Base-by-base conservation (phyloP, 2,888 invertebrate species). In the Clepsis dumicolana region DNA sequence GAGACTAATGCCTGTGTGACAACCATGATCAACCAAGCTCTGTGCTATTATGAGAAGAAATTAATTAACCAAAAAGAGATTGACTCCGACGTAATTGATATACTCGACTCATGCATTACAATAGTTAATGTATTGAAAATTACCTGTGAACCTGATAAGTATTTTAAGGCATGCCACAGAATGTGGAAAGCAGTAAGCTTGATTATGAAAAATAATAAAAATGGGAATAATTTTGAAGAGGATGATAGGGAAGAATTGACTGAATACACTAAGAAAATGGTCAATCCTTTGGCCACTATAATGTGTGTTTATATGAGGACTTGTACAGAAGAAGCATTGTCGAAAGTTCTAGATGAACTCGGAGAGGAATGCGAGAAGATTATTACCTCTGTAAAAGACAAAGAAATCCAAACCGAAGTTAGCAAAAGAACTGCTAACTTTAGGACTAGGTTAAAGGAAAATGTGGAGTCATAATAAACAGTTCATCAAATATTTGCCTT, bases 31-130 rank as follows among this genome's bases (percentile, higher is more conserved):
- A 82, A 80, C 67, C 76, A 82, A 56, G 83, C 90, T 54, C 71
- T 93, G 7, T 75, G 77, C 53, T 89, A 90, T 74, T 91, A 90
- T 75, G 87, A 90, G 73, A 82, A 82, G 16, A 91, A 90, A 75
- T 81, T 91, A 67, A 80, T 86, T 7, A 71, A 75, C 54, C 81
- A 84, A 32, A 88, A 90, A 67, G 88, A 89, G 71, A 85, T 91
- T 64, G 92, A 92, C 70, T 76, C 82, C 1, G 91, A 91, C 73
- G 77, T 92, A 27, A 78, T 88, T 1, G 89, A 91, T 68, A 81
- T 93, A 50, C 76, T 92, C 14, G 90, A 91, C 32, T 88, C 89
- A 4, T 82, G 83, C 21, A 85, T 79, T 18, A 84, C 87, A 12
- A 85, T 92, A 64, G 74, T 87, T 0, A 81, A 75, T 50, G 80